Evolutionary conservation across 2,888 invertebrate genomes (phyloP), one percentile per base, ranked within the genome.

Genomic region (Lysandra coridon): DNA sequence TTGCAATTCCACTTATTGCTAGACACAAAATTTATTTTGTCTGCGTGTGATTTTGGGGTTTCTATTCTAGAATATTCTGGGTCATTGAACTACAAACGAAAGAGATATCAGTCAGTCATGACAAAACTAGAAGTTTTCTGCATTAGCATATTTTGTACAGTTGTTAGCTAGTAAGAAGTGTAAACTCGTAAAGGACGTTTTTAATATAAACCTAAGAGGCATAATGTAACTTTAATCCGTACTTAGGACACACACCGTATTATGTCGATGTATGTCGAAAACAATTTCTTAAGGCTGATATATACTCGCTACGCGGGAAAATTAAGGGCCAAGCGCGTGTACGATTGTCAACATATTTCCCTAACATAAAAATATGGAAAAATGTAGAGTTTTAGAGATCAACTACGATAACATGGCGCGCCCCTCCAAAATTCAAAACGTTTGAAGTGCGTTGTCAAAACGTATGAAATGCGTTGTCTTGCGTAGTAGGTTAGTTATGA

Each of bases 111-210:
- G 69, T 14, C 33, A 64, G 10, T 69, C 6, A 4, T 69, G 69
- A 69, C 69, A 69, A 69, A 69, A 33, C 6, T 37, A 37, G 30
- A 69, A 69, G 33, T 37, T 30, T 69, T 69, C 12, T 30, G 33
- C 30, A 64, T 30, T 37, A 33, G 69, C 33, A 69, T 69, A 69
- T 69, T 69, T 69, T 69, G 69, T 69, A 69, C 69, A 69, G 69
- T 69, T 37, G 4, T 69, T 69, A 37, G 69, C 1, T 37, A 33
- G 30, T 64, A 64, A 64, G 64, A 30, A 69, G 33, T 69, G 69
- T 14, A 33, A 69, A 69, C 33, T 69, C 33, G 69, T 14, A 69
- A 33, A 69, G 69, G 69, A 10, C 10, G 30, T 64, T 69, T 62
- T 10, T 69, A 5, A 37, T 33, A 33, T 69, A 14, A 69, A 33